These are phyloP conservation scores for Drosophila albomicans DNA, from an alignment of 1,140 invertebrate species.

Conservation along the genomic window DNA sequence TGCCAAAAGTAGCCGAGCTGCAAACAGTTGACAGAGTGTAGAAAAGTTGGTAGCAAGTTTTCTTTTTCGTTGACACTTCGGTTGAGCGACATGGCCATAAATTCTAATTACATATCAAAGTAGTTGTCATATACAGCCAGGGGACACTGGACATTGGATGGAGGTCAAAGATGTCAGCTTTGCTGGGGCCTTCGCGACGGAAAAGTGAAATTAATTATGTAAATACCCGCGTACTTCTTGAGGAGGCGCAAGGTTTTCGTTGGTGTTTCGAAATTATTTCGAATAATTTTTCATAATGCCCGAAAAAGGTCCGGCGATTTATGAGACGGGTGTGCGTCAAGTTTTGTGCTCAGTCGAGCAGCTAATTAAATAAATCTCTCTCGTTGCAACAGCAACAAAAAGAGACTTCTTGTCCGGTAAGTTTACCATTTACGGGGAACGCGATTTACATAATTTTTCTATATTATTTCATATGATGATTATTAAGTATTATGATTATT, in stretches of 20 bases:
- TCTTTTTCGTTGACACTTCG: conserved; percentile 60
- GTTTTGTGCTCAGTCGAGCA: conserved; percentile 25
- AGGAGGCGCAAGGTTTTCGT: conserved; percentile 2
- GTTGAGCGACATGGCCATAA: conserved; percentile 49
- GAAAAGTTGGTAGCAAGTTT: conserved; percentile 42
- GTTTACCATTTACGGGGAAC: conserved; percentile 62
- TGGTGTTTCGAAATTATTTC: conserved; percentile 2
- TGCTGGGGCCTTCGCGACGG: too few relatives aligned
- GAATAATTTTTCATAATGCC: conserved; percentile 36
- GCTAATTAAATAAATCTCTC: conserved; percentile 59
- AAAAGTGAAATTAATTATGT: conserved; percentile 59
- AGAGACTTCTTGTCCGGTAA: conserved; percentile 41
- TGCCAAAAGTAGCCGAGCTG: conserved; percentile 11
- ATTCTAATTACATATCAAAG: conserved; percentile 75
- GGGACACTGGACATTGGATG: conserved; percentile 1
- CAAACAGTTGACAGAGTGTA: conserved; percentile 1
- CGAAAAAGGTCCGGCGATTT: conserved; percentile 41
- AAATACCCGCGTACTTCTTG: conserved; percentile 19
- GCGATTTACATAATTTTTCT: conserved; percentile 75
- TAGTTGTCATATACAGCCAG: conserved; percentile 58
- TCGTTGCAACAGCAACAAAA: conserved; percentile 42
- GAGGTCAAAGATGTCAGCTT: conserved; percentile 2
- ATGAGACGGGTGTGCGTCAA: conserved; percentile 33
- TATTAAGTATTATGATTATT: conserved; percentile 58
- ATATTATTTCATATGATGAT: conserved; percentile 74